Percentiles rank a stretch among this genome's conserved stretches.
These are phyloP conservation scores for Oncorhynchus kisutch DNA, from an alignment of 2,113 vertebrate species.

Conservation along the genomic window DNA sequence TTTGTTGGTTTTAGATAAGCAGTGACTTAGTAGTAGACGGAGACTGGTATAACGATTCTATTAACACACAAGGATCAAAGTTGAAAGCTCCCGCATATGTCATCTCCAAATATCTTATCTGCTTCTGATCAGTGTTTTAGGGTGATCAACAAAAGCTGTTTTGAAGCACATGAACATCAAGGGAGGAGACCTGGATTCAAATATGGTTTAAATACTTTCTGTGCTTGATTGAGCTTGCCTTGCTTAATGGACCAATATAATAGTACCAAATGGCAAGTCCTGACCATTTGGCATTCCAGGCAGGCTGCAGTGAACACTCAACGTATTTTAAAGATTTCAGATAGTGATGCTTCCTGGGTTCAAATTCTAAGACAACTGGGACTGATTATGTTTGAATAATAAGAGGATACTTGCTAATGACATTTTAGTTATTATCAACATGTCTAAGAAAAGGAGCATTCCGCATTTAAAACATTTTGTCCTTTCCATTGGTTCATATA, in stretches of 20 bases:
- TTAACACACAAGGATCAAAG: conserved; percentile 23
- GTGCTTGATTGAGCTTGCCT: too few species aligned
- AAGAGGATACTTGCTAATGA: too few species aligned
- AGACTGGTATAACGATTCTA: conserved; percentile 43
- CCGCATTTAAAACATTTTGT: neutral
- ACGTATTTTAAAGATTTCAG: too few species aligned
- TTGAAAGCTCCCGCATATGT: neutral
- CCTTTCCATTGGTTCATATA: neutral
- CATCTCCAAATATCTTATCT: neutral
- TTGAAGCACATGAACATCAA: neutral
- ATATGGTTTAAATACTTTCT: too few species aligned
- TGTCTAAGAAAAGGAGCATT: neutral
- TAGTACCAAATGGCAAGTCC: too few species aligned
- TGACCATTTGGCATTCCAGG: too few species aligned
- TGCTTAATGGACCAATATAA: too few species aligned
- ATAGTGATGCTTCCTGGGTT: too few species aligned
- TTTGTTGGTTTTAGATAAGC: conserved; percentile 49
- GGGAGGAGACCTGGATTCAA: neutral
- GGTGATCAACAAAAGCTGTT: neutral
- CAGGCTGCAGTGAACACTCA: too few species aligned
- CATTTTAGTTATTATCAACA: neutral
- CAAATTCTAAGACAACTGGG: too few species aligned
- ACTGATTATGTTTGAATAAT: too few species aligned
- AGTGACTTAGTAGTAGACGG: conserved; percentile 21
- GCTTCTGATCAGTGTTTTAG: neutral